Conservation (phyloP, 2,797 vertebrate species). For the Florisuga fusca region DNA sequence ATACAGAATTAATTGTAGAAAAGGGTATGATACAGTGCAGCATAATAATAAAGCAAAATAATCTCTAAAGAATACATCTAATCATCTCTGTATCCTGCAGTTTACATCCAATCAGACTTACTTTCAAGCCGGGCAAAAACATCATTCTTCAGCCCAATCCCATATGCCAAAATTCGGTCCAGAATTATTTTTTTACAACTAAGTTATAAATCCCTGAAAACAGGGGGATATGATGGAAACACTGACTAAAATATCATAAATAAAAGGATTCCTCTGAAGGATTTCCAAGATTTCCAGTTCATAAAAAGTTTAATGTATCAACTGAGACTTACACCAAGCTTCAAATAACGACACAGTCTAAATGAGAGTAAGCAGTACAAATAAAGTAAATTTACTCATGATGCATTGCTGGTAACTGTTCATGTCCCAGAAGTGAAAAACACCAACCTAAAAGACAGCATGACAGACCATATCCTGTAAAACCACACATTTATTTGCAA, state of each 20-base stretch:
- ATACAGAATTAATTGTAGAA: background rate
- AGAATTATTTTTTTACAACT: constrained; percentile 66
- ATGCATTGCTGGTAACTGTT: constrained; percentile 25
- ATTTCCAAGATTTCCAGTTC: constrained; percentile 78
- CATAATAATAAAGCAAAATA: background rate
- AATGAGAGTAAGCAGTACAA: constrained; percentile 58
- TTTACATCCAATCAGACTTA: background rate
- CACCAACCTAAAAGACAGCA: constrained; percentile 34
- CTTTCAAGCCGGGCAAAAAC: constrained; percentile 41
- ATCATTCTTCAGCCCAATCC: constrained; percentile 11
- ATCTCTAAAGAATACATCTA: background rate
- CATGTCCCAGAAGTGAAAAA: constrained; percentile 57
- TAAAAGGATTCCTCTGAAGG: constrained; percentile 70
- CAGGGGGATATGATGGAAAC: constrained; percentile 68
- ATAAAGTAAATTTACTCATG: constrained; percentile 57
- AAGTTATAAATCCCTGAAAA: constrained; percentile 73
- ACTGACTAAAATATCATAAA: constrained; percentile 71
- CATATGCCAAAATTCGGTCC: constrained; percentile 32
- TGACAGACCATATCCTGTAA: constrained; percentile 10
- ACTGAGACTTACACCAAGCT: constrained; percentile 67
- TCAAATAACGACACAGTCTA: constrained; percentile 57
- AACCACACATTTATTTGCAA: constrained; percentile 43
- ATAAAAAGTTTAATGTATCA: constrained; percentile 78
- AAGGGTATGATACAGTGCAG: background rate
- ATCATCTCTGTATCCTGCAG: background rate